Conservation (phyloP, 2,113 vertebrate genomes). For the Bolborhynchus lineola region DNA sequence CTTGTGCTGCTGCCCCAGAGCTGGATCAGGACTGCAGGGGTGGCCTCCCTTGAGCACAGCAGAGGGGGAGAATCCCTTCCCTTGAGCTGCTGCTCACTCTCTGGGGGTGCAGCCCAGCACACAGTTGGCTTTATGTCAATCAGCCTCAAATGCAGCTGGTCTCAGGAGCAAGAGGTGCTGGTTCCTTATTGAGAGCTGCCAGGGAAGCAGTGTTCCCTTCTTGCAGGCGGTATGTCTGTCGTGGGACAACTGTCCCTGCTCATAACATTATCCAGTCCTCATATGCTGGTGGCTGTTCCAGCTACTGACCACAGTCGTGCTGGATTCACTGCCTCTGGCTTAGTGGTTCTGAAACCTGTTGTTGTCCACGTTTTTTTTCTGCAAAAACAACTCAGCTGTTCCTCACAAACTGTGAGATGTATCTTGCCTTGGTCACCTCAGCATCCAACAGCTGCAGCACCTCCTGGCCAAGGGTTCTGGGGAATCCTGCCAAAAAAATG, state of each 20-base stretch:
- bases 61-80: background rate
- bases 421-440: background rate
- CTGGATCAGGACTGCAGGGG: background rate
- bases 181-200: background rate
- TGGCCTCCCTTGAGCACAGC: background rate
- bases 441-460: fast-evolving
- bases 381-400: background rate
- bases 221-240: fast-evolving
- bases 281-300: background rate
- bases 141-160: background rate
- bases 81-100: background rate
- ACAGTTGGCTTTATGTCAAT: background rate
- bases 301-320: background rate
- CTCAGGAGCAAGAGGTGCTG: background rate
- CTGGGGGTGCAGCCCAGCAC: background rate
- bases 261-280: fast-evolving
- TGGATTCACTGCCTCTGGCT: background rate
- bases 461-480: background rate
- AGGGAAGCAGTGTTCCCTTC: fast-evolving
- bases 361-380: background rate
- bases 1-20: background rate
- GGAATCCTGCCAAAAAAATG: background rate
- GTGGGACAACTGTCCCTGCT: fast-evolving
- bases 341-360: fast-evolving
- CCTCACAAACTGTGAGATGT: background rate